Percentiles rank a stretch among this genome's conserved stretches.
Conservation (phyloP, 2,888 invertebrate genomes). For the Tetramorium bicarinatum region DNA sequence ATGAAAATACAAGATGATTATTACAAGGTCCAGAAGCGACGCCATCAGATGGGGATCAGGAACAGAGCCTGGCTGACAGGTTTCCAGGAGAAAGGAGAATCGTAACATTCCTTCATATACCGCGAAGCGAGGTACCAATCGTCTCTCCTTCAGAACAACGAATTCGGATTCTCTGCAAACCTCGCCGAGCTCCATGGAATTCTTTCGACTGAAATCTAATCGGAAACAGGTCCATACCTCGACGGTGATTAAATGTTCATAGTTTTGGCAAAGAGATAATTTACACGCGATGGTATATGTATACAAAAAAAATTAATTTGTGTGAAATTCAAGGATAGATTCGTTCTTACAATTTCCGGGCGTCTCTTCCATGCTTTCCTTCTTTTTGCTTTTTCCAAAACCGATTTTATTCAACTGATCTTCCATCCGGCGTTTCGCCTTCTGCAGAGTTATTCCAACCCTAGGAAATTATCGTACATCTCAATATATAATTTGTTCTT, state of each 20-base stretch:
- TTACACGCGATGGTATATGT: background rate
- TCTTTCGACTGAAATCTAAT: conserved; percentile 91
- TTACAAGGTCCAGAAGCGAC: conserved; percentile 96
- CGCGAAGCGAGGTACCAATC: conserved; percentile 92
- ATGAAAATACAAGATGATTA: conserved; percentile 62
- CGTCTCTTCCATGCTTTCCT: conserved; percentile 95
- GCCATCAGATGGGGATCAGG: conserved; percentile 98
- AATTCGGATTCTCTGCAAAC: conserved; percentile 95
- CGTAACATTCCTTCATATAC: conserved; percentile 96
- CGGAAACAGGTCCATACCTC: background rate
- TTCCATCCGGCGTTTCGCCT: conserved; percentile 95
- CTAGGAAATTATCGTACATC: conserved; percentile 79
- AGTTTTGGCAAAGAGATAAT: background rate
- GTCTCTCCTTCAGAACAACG: conserved; percentile 94
- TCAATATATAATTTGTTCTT: background rate
- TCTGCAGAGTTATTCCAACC: conserved; percentile 91
- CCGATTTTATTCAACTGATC: conserved; percentile 95
- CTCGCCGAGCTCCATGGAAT: conserved; percentile 93
- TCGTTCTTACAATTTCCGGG: conserved; percentile 91
- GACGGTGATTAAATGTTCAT: background rate
- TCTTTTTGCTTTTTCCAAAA: conserved; percentile 94
- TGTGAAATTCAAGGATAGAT: background rate
- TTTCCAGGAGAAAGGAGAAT: conserved; percentile 97
- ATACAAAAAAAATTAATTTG: background rate
- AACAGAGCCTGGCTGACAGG: conserved; percentile 97